A percentile compares a stretch with the other conserved stretches of the same genome.
phyloP scores from a whole-genome alignment of 2,888 invertebrate genomes.

The Beris chalybata region DNA sequence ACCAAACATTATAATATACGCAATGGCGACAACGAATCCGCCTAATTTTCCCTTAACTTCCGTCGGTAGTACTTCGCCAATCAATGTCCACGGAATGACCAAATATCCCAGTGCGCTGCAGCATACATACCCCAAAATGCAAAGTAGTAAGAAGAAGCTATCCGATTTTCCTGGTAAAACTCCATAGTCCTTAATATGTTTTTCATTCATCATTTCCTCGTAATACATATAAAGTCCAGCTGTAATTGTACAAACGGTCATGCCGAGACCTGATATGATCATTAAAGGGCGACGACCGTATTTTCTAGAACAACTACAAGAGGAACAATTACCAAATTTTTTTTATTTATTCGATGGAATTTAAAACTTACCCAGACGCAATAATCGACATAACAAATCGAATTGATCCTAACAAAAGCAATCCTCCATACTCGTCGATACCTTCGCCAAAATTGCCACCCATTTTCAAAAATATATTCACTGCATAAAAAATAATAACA shows the following conservation, averaged over 20 bases:
- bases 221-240: slow-evolving; percentile 39
- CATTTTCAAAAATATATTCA: slow-evolving; percentile 41
- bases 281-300: slow-evolving; percentile 59
- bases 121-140: slow-evolving; percentile 59
- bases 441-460: slow-evolving; percentile 41
- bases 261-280: slow-evolving; percentile 59
- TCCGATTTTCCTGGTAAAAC: slow-evolving; percentile 24
- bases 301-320: slow-evolving; percentile 52
- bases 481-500: slow-evolving; percentile 60
- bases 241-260: slow-evolving; percentile 54
- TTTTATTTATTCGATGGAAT: not conserved
- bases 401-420: slow-evolving; percentile 40
- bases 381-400: slow-evolving; percentile 60
- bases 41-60: slow-evolving; percentile 58
- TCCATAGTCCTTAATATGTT: slow-evolving; percentile 22
- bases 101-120: slow-evolving; percentile 60
- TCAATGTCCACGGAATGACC: slow-evolving; percentile 64
- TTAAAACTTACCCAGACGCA: slow-evolving; percentile 49
- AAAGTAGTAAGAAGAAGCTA: slow-evolving; percentile 55
- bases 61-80: slow-evolving; percentile 47
- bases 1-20: slow-evolving; percentile 61
- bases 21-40: slow-evolving; percentile 59
- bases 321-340: slow-evolving; percentile 3
- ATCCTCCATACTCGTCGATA: slow-evolving; percentile 42
- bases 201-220: slow-evolving; percentile 27